Evolutionary conservation across 2,888 invertebrate species (phyloP).

Genomic region (Hemaris fuciformis): DNA sequence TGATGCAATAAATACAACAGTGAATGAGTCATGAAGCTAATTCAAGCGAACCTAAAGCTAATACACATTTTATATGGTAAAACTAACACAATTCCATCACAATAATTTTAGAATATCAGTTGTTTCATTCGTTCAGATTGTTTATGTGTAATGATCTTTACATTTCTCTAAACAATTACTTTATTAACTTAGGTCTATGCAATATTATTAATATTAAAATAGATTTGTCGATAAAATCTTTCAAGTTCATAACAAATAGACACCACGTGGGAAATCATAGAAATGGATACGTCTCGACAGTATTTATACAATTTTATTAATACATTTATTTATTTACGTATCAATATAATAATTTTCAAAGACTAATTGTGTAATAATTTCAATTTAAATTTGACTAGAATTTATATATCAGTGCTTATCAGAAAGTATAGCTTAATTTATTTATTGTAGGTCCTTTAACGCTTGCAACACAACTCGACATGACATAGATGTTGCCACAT

Average conservation of each 20-base stretch:
- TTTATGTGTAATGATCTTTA: constrained; percentile 43
- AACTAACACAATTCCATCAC: constrained; percentile 80
- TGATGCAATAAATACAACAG: constrained; percentile 16
- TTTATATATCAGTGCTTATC: constrained; percentile 58
- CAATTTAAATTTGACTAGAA: constrained; percentile 75
- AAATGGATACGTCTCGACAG: constrained; percentile 16
- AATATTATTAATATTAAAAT: constrained; percentile 60
- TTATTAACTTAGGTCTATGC: constrained; percentile 35
- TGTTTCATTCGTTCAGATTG: constrained; percentile 70
- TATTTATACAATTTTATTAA: constrained; percentile 10
- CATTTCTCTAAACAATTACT: constrained; percentile 29
- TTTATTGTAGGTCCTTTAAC: constrained; percentile 6
- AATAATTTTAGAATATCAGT: constrained; percentile 81
- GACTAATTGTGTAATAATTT: constrained; percentile 48
- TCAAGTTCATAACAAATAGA: constrained; percentile 61
- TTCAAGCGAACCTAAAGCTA: constrained; percentile 35
- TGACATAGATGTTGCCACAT: neutral
- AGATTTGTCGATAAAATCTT: constrained; percentile 79
- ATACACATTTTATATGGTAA: constrained; percentile 51
- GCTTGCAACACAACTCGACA: neutral
- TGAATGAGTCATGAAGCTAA: constrained; percentile 20
- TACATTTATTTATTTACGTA: constrained; percentile 20
- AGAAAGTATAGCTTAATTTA: constrained; percentile 36
- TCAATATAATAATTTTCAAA: constrained; percentile 44
- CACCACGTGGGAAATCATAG: constrained; percentile 44